Conservation (phyloP, 92 coral and sea anemone genomes). For the Palythoa grandis region DNA sequence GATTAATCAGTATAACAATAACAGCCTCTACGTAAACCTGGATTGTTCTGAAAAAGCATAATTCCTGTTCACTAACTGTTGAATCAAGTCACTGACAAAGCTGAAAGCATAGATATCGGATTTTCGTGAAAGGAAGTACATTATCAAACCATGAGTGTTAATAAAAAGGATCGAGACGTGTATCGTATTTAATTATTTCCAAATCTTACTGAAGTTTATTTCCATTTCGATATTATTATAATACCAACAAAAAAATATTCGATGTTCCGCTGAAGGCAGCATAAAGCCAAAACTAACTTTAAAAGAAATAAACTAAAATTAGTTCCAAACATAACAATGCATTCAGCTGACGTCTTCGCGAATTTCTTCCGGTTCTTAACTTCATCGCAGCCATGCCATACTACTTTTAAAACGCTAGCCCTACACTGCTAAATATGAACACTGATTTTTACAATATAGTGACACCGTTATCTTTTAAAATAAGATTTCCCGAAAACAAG, state of each 20-base stretch:
- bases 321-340: not conserved
- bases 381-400: not conserved
- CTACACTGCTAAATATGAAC: not conserved
- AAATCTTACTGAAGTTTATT: too few relatives aligned
- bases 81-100: not conserved
- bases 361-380: slow-evolving; percentile 9
- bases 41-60: not conserved
- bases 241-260: too few relatives aligned
- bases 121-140: not conserved
- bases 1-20: not conserved
- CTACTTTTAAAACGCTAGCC: not conserved
- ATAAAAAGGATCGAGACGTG: not conserved
- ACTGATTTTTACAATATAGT: not conserved
- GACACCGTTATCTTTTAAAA: not conserved
- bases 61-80: not conserved
- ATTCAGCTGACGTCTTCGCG: not conserved
- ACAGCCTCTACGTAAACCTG: not conserved
- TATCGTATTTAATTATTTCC: too few relatives aligned
- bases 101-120: not conserved
- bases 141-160: not conserved
- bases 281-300: not conserved
- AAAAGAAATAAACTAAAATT: not conserved
- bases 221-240: too few relatives aligned
- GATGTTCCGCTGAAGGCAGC: too few relatives aligned
- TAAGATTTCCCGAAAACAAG: not conserved